Base-by-base conservation (phyloP, 2,113 vertebrate species). In the Trematocara marginatum region DNA sequence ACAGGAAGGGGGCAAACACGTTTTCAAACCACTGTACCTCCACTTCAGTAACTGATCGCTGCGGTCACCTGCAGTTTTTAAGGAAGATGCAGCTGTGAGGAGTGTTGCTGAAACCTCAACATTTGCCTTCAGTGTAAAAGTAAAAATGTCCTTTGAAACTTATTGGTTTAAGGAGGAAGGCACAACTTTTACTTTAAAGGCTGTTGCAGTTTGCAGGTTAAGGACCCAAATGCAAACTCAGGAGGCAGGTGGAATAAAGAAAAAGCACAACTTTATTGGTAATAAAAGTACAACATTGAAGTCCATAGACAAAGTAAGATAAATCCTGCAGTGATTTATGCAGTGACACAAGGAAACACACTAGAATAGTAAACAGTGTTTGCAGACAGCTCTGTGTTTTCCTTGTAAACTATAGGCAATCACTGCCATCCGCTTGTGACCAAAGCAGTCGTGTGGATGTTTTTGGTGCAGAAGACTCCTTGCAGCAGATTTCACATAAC, bases 341-440 rank as follows among this genome's bases (percentile, higher is more conserved):
- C 20, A 69, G 61, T 40, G 61, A 40, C 35, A 40, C 35, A 23
- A 69, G 61, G 35, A 20, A 2, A 66, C 0, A 23, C 4, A 23
- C n/a, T 40, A 7, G 1, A 12, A 69, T 38, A 20, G 61, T 1
- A 40, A 69, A 35, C 0, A 40, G 15, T 61, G 8, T 34, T 61
- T 69, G 38, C n/a, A 42, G 38, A 69, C 35, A 69, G 11, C n/a
- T 69, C 64, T 23, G n/a, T 13, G 6, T 42, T 69, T 40, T 42
- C 10, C 2, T 40, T 40, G 61, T 20, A 42, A 69, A 69, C 0
- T 0, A 40, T 3, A 20, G 3, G 34, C 0, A 15, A 3, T 8
- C 11, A 0, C 64, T 23, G 35, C n/a, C 4, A 42, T 23, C 35
- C 7, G 0, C 61, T 69, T 23, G 0, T 20, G 35, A 4, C 64